These are phyloP conservation scores for Furcula furcula DNA, from an alignment of 2,888 invertebrate species.

Conservation along the genomic window DNA sequence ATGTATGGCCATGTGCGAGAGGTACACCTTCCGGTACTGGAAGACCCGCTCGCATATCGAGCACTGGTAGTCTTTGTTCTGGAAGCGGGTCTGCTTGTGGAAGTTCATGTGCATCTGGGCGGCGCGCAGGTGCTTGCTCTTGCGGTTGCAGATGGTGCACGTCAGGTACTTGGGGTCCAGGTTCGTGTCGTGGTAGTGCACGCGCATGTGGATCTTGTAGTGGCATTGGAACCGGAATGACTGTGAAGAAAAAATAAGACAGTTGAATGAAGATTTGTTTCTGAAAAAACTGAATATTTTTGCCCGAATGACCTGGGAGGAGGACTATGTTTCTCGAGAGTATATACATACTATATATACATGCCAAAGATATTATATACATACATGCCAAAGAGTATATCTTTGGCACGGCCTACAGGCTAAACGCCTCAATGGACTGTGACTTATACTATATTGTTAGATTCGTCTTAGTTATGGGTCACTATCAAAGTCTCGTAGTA, in stretches of 20 bases:
- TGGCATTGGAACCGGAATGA: constrained; percentile 68
- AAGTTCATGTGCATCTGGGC: constrained; percentile 72
- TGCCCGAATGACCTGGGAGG: no score
- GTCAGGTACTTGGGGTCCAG: constrained; percentile 65
- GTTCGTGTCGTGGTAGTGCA: constrained; percentile 63
- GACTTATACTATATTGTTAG: no score
- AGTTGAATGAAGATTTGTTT: no score
- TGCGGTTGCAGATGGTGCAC: constrained; percentile 67
- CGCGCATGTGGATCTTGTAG: constrained; percentile 71
- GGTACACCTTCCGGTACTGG: constrained; percentile 64
- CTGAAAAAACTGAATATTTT: no score
- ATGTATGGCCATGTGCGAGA: constrained; percentile 74
- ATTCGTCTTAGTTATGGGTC: no score
- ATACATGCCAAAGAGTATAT: no score
- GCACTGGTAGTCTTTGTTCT: constrained; percentile 73
- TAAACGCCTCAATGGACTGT: no score
- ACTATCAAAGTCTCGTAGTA: no score
- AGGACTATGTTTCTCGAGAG: no score
- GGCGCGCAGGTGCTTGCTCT: constrained; percentile 72
- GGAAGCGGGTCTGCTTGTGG: constrained; percentile 75
- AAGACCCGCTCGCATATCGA: constrained; percentile 74
- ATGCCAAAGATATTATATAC: no score
- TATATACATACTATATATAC: no score
- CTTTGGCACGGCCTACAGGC: no score
- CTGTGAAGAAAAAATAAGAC: constrained; percentile 50